Evolutionary conservation across 2,888 invertebrate species (phyloP).

Genomic region (Aromia moschata): DNA sequence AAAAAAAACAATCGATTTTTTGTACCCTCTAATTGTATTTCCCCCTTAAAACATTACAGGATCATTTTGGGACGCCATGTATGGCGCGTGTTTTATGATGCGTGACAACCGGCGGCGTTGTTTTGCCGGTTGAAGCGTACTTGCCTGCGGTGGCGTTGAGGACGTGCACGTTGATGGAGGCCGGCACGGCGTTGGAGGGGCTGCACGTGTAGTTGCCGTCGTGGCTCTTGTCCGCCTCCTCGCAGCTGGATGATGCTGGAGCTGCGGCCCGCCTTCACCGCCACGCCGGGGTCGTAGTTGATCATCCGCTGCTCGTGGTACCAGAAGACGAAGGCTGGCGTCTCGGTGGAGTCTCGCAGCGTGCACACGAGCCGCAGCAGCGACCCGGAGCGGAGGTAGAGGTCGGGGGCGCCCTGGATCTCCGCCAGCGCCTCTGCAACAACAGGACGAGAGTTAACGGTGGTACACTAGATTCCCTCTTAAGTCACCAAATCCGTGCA

Average conservation of each 20-base stretch:
- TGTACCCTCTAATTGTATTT: no score
- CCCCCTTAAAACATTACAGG: no score
- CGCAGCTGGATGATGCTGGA: conserved; percentile 75
- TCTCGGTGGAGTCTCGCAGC: conserved; percentile 67
- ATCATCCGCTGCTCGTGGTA: conserved; percentile 71
- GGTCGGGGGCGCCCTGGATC: conserved; percentile 70
- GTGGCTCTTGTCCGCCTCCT: conserved; percentile 70
- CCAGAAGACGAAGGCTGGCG: conserved; percentile 71
- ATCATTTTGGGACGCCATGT: no score
- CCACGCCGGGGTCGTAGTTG: conserved; percentile 69
- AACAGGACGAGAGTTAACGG: no score
- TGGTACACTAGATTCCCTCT: no score
- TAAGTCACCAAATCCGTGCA: no score
- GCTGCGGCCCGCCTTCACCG: conserved; percentile 66
- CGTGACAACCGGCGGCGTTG: no score
- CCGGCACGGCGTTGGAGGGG: conserved; percentile 72
- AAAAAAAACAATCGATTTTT: no score
- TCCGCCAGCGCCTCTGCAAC: conserved; percentile 67
- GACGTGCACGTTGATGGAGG: conserved; percentile 75
- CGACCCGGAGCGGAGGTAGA: conserved; percentile 70
- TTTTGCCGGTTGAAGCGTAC: no score
- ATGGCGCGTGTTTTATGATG: no score
- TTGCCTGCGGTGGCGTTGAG: conserved; percentile 69
- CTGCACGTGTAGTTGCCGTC: conserved; percentile 78
- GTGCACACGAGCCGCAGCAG: conserved; percentile 68